Percentiles rank a stretch among this genome's conserved stretches.
Evolutionary conservation across 1,140 invertebrate species (phyloP).

Genomic region (Geopemphigus sp.): DNA sequence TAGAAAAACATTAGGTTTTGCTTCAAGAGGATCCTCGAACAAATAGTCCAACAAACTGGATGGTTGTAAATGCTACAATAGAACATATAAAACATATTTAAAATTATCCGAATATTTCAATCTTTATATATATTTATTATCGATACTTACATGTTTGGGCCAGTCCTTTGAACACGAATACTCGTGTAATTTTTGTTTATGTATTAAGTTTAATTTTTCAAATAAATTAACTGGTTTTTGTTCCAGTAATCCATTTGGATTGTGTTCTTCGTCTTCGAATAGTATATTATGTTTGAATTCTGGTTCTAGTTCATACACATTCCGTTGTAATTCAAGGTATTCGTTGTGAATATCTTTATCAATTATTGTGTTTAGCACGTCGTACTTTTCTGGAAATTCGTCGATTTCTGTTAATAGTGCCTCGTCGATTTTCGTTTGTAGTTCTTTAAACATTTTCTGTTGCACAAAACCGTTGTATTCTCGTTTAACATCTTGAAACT

Average conservation of each 20-base stretch:
- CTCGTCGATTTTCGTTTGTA: background rate
- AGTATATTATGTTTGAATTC: background rate
- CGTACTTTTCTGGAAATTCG: background rate
- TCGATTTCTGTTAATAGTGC: background rate
- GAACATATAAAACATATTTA: background rate
- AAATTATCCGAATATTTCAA: background rate
- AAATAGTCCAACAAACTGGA: slow-evolving; percentile 35
- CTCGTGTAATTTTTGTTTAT: background rate
- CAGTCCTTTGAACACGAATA: background rate
- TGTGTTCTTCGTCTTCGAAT: background rate
- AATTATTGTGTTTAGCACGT: background rate
- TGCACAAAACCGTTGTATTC: background rate
- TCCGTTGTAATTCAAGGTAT: background rate
- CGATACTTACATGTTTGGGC: slow-evolving; percentile 13
- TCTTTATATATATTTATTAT: background rate
- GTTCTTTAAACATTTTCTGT: background rate
- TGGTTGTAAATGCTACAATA: slow-evolving; percentile 20
- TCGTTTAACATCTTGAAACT: background rate
- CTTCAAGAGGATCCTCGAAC: background rate
- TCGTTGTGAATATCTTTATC: slow-evolving; percentile 6
- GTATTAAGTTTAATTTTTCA: background rate
- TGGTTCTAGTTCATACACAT: background rate
- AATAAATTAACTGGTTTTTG: background rate
- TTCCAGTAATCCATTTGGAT: background rate
- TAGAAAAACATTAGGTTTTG: slow-evolving; percentile 4